Base-by-base conservation (phyloP, 2,113 vertebrate species). In the Notechis scutatus region DNA sequence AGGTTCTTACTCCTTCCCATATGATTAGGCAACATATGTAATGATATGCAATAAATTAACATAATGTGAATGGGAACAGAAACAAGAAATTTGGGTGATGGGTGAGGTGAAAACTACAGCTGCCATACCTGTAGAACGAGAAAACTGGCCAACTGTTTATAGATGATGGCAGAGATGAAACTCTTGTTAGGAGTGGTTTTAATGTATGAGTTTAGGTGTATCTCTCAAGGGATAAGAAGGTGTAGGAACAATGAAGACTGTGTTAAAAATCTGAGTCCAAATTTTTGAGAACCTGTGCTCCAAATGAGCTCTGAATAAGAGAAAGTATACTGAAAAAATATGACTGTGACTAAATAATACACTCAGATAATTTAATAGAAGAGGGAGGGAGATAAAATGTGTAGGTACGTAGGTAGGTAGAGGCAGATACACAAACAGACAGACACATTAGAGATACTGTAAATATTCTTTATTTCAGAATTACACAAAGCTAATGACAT, bases 41-140 rank as follows among this genome's bases (percentile, higher is more conserved):
- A 57, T 87, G 50, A 92, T 50, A 61, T 61, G 56, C 56, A 92
- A 81, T 39, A 23, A 52, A 87, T 91, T 59, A 45, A 47, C 39
- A 57, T 50, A 47, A 92, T 87, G 7, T 87, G 61, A 92, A 29
- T 64, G 91, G 26, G 54, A 85, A 91, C 23, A 91, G 55, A 91
- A 85, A 57, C 15, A 29, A 54, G 47, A 74, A 39, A 86, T 55
- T 23, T 91, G 91, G 81, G 18, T 24, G 24, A 86, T 47, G n/a
- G 54, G 74, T 11, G 24, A 91, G 74, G 54, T 85, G 14, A 57
- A 85, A 59, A 81, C 56, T n/a, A 59, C 54, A 86, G 91, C 55
- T 86, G 91, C 42, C 54, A 85, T 91, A 57, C 74, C 81, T 29
- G 81, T 86, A 59, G 91, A 91, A 86, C 74, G 24, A 85, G 39